Evolutionary conservation across 2,113 vertebrate species (phyloP).

Genomic region (Atherinomorus stipes): DNA sequence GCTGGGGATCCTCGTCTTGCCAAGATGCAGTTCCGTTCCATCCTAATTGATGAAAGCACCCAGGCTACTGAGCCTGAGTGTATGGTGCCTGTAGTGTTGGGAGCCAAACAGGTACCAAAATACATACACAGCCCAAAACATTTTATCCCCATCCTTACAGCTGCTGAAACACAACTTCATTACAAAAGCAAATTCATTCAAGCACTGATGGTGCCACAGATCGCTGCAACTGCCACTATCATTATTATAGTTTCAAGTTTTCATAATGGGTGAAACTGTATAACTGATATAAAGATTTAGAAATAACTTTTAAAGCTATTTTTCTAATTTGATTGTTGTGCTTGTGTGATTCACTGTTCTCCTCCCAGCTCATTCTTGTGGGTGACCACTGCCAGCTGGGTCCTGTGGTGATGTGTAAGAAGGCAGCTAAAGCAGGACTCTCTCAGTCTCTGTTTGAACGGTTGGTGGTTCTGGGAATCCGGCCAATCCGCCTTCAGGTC

Average conservation of each 20-base stretch:
- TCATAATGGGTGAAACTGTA: not conserved
- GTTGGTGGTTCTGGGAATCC: slow-evolving; percentile 96
- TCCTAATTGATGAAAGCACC: slow-evolving; percentile 97
- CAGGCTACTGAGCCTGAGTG: slow-evolving; percentile 98
- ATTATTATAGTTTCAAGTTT: not conserved
- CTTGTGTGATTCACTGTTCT: slow-evolving; percentile 1
- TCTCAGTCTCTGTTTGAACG: slow-evolving; percentile 96
- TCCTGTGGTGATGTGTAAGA: slow-evolving; percentile 99
- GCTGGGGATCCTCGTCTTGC: slow-evolving; percentile 95
- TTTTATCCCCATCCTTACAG: not conserved
- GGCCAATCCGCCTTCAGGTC: slow-evolving; percentile 97
- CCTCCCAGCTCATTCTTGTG: slow-evolving; percentile 92
- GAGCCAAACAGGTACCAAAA: slow-evolving; percentile 93
- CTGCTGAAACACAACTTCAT: not conserved
- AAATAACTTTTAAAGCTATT: not conserved
- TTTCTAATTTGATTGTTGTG: not conserved
- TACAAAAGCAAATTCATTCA: not conserved
- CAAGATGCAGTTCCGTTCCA: slow-evolving; percentile 99
- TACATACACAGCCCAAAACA: not conserved
- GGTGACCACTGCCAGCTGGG: slow-evolving; percentile 99
- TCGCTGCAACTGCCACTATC: not conserved
- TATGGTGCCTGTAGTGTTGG: slow-evolving; percentile 97
- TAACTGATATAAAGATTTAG: not conserved
- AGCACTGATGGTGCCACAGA: too few species aligned
- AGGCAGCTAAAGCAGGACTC: slow-evolving; percentile 95